These are phyloP conservation scores for Solen grandis DNA, from an alignment of 1,140 invertebrate species.

Conservation along the genomic window DNA sequence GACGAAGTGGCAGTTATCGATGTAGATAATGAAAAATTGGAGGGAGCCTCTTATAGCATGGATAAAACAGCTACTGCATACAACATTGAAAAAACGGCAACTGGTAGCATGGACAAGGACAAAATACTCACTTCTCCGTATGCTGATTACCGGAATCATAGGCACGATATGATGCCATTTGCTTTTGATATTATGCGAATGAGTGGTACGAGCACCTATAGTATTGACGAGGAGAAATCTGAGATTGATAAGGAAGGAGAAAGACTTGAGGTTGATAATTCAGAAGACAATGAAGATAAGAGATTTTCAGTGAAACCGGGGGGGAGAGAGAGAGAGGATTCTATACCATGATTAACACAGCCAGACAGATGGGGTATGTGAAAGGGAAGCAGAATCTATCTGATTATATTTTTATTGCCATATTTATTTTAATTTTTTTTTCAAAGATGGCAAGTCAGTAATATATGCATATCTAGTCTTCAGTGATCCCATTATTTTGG, in stretches of 20 bases:
- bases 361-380: too few species aligned
- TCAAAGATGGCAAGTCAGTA: too few species aligned
- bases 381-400: too few species aligned
- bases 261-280: not conserved
- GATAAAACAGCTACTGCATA: not conserved
- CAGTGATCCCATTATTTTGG: too few species aligned
- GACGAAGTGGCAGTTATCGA: constrained; percentile 43
- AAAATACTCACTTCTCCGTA: constrained; percentile 43
- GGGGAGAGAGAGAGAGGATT: constrained; percentile 2
- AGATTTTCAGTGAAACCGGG: not conserved
- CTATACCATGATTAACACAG: too few species aligned
- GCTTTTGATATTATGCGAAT: constrained; percentile 44
- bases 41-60: not conserved
- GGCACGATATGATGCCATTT: constrained; percentile 54
- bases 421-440: too few species aligned
- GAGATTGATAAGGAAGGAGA: not conserved
- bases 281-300: not conserved
- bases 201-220: constrained; percentile 22
- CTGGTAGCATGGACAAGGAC: not conserved
- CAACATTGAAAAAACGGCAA: not conserved
- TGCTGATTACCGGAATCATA: constrained; percentile 46
- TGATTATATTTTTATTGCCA: too few species aligned
- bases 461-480: too few species aligned
- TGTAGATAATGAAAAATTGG: constrained; percentile 27
- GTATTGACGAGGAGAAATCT: constrained; percentile 3